A percentile compares a stretch with the other conserved stretches of the same genome.
Evolutionary conservation across 2,113 vertebrate genomes (phyloP).

Genomic region (Ia io): DNA sequence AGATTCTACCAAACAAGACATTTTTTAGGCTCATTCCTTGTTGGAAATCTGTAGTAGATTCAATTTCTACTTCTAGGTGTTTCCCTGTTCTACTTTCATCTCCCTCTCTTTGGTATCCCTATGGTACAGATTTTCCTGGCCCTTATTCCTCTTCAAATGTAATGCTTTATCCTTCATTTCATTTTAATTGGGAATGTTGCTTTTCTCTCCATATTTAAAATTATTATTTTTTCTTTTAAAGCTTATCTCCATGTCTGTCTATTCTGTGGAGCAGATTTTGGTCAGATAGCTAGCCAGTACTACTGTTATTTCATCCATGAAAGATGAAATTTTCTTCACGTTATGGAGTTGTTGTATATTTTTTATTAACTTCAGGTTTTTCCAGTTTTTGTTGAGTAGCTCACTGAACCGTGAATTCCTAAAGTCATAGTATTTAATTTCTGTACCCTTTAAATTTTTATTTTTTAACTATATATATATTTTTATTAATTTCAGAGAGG

Average conservation of each 20-base stretch:
- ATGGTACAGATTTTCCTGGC: not conserved
- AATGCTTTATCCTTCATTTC: not conserved
- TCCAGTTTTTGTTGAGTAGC: not conserved
- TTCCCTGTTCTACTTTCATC: not conserved
- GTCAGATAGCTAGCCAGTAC: not conserved
- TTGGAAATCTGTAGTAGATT: not conserved
- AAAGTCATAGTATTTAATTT: slow-evolving; percentile 13
- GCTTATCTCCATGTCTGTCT: not conserved
- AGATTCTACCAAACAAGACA: not conserved
- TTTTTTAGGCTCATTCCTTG: not conserved
- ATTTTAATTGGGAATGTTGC: not conserved
- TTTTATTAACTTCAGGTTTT: not conserved
- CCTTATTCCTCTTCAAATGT: not conserved
- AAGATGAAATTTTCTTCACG: not conserved
- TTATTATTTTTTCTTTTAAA: not conserved
- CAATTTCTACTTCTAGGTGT: not conserved
- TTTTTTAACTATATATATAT: not conserved
- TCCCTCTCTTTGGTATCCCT: not conserved
- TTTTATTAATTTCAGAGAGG: too few species aligned
- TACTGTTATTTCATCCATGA: not conserved
- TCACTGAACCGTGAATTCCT: not conserved
- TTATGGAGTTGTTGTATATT: not conserved
- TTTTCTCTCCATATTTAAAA: not conserved
- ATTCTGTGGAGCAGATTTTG: not conserved
- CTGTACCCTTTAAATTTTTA: slow-evolving; percentile 4